Evolutionary conservation across 2,888 invertebrate species (phyloP).

Genomic region (Chymomyza fuscimana): DNA sequence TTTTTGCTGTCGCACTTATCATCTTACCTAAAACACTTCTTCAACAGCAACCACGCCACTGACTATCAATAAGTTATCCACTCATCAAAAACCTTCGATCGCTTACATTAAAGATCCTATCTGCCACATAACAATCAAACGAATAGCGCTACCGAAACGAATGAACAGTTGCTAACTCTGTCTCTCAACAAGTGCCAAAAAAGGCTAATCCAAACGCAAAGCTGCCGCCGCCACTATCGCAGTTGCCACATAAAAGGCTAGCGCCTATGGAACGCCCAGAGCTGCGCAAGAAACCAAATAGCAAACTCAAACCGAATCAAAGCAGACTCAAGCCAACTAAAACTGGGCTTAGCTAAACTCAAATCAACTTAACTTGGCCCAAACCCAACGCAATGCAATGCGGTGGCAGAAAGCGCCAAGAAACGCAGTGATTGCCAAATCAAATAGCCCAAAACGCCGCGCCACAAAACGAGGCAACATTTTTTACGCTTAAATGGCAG

Average conservation of each 20-base stretch:
- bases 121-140: neutral
- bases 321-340: slow-evolving; percentile 25
- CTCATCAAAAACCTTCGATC: neutral
- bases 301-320: slow-evolving; percentile 22
- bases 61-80: neutral
- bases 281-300: neutral
- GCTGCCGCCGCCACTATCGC: slow-evolving; percentile 47
- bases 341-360: neutral
- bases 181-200: neutral
- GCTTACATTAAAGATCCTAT: neutral
- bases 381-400: slow-evolving; percentile 1
- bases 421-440: slow-evolving; percentile 68
- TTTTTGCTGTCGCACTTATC: no score
- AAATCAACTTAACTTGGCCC: neutral
- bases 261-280: neutral
- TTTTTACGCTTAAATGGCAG: slow-evolving; percentile 75
- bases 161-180: neutral
- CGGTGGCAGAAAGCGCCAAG: slow-evolving; percentile 40
- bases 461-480: slow-evolving; percentile 74
- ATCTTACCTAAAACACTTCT: no score
- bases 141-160: neutral
- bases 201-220: slow-evolving; percentile 49
- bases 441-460: slow-evolving; percentile 71
- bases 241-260: slow-evolving; percentile 3
- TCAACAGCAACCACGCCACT: no score